Evolutionary conservation across 2,888 invertebrate species (phyloP).

Genomic region (Xanthia icteritia): DNA sequence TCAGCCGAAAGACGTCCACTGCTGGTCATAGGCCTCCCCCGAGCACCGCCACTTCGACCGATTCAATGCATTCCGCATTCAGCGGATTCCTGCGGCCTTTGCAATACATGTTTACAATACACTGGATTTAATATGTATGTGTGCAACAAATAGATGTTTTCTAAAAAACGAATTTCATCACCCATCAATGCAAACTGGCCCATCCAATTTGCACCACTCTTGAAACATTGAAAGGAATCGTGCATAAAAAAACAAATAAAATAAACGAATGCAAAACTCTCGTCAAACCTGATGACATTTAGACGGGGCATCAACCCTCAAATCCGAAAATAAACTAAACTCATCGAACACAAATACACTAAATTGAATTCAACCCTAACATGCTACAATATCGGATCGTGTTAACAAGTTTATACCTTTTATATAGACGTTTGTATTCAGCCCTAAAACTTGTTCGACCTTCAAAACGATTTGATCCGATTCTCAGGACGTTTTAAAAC

Average conservation of each 20-base stretch:
- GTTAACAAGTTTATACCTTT: constrained; percentile 61
- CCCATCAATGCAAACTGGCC: neutral
- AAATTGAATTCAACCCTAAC: constrained; percentile 63
- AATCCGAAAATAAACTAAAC: constrained; percentile 58
- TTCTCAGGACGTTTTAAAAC: constrained; percentile 46
- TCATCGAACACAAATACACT: constrained; percentile 54
- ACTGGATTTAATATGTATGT: neutral
- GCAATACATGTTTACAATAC: too few species aligned
- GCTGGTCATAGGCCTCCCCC: too few species aligned
- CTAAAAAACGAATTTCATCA: neutral
- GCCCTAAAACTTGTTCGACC: constrained; percentile 48
- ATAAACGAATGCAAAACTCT: constrained; percentile 17
- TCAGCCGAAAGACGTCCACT: too few species aligned
- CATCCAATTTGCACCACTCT: constrained; percentile 14
- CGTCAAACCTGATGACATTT: constrained; percentile 21
- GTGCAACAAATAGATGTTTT: neutral
- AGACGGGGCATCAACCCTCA: constrained; percentile 50
- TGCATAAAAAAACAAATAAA: constrained; percentile 12
- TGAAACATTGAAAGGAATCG: constrained; percentile 24
- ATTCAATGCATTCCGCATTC: too few species aligned
- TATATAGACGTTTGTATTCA: constrained; percentile 49
- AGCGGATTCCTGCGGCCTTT: too few species aligned
- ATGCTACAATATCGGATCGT: constrained; percentile 57
- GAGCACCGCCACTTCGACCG: too few species aligned
- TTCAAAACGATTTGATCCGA: constrained; percentile 54